Evolutionary conservation across 2,888 invertebrate species (phyloP).

Genomic region (Drosophila setosimentum): DNA sequence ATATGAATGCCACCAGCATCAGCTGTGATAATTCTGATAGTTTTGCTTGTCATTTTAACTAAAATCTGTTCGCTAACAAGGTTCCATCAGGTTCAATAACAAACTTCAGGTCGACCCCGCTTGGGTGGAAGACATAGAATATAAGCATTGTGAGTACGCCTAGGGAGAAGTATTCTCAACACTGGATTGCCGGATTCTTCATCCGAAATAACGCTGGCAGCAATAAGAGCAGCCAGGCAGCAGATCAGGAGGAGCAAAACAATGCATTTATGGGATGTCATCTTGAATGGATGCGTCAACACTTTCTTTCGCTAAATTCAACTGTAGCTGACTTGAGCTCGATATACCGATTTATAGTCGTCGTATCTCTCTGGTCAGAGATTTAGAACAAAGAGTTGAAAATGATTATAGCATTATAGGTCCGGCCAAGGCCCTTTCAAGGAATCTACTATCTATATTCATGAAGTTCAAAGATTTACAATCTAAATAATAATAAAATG

Average conservation of each 20-base stretch:
- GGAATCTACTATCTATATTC: conserved; percentile 22
- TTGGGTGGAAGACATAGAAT: too few species aligned
- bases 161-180: not conserved
- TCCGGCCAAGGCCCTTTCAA: not conserved
- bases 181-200: not conserved
- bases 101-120: too few species aligned
- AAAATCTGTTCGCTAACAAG: too few species aligned
- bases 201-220: conserved; percentile 2
- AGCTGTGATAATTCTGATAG: too few species aligned
- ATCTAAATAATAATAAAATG: not conserved
- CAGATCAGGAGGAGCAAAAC: conserved; percentile 41
- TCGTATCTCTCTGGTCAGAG: not conserved
- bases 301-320: conserved; percentile 13
- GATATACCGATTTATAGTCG: conserved; percentile 26
- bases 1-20: too few species aligned
- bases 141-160: conserved; percentile 7
- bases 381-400: conserved; percentile 2
- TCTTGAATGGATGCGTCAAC: conserved; percentile 18
- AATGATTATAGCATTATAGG: conserved; percentile 12
- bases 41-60: too few species aligned
- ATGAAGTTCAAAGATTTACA: not conserved
- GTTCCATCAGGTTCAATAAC: too few species aligned
- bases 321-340: conserved; percentile 11
- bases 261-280: conserved; percentile 41
- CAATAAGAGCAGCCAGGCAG: conserved; percentile 26